These are phyloP conservation scores for Oreortyx pictus DNA, from an alignment of 2,797 vertebrate genomes.

Conservation along the genomic window DNA sequence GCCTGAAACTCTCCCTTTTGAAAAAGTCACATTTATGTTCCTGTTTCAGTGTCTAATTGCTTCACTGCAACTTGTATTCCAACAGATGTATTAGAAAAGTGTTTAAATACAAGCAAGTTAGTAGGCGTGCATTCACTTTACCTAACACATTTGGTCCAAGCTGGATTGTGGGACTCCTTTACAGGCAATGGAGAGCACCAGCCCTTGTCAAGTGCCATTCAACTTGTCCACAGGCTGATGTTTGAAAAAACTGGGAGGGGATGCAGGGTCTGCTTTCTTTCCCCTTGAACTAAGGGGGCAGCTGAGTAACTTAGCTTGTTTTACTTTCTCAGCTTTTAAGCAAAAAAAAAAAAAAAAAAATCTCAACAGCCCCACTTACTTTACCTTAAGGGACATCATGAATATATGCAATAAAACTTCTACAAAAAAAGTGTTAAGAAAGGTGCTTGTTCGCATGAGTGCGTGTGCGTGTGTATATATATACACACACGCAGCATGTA, in stretches of 20 bases:
- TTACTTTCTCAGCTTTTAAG: neutral
- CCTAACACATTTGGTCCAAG: neutral
- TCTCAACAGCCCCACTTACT: neutral
- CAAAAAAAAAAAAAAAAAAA: neutral
- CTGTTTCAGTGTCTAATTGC: neutral
- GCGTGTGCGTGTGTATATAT: too few species aligned
- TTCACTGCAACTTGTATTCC: neutral
- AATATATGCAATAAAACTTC: neutral
- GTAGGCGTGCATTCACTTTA: too few species aligned
- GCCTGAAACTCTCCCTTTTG: neutral
- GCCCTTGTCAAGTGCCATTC: neutral
- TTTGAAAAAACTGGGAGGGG: neutral
- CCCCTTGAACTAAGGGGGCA: neutral
- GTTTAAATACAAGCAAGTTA: neutral
- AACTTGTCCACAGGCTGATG: neutral
- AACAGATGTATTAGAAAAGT: neutral
- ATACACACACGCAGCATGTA: conserved; percentile 4
- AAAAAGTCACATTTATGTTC: neutral
- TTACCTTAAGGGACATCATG: neutral
- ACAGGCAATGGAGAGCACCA: rapidly evolving
- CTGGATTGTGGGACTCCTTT: neutral
- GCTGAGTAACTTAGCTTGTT: neutral
- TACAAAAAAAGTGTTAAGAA: neutral
- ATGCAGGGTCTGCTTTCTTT: neutral
- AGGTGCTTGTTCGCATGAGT: conserved; percentile 29